Evolutionary conservation across 2,888 invertebrate genomes (phyloP).

Genomic region (Parasteatoda lunata): DNA sequence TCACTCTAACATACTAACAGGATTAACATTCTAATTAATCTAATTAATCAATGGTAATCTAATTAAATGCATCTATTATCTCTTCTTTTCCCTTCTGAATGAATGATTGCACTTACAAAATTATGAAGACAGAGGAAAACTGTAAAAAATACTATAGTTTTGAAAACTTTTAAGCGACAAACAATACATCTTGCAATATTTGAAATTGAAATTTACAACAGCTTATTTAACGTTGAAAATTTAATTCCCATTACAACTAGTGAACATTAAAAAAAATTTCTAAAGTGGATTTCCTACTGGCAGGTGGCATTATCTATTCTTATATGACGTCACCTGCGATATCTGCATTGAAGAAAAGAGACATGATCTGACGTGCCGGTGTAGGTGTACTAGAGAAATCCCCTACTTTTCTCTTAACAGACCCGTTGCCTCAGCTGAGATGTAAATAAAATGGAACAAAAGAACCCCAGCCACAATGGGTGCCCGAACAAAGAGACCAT

Average conservation of each 20-base stretch:
- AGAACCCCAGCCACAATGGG: conserved; percentile 58
- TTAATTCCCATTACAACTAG: not conserved
- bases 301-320: not conserved
- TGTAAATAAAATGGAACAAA: conserved; percentile 63
- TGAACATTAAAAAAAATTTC: not conserved
- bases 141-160: too few species aligned
- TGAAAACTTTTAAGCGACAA: too few species aligned
- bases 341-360: not conserved
- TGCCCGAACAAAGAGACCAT: conserved; percentile 52
- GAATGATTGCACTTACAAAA: too few species aligned
- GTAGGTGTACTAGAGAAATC: conserved; percentile 44
- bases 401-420: not conserved
- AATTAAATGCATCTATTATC: too few species aligned
- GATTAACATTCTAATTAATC: too few species aligned
- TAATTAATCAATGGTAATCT: too few species aligned
- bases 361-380: conserved; percentile 6
- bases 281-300: not conserved
- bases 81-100: too few species aligned
- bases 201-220: too few species aligned
- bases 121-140: too few species aligned
- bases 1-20: too few species aligned
- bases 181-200: too few species aligned
- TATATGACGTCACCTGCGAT: conserved; percentile 33
- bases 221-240: too few species aligned
- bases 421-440: conserved; percentile 55